Conservation (phyloP, 2,888 invertebrate genomes). For the Agrilus cyanescens region DNA sequence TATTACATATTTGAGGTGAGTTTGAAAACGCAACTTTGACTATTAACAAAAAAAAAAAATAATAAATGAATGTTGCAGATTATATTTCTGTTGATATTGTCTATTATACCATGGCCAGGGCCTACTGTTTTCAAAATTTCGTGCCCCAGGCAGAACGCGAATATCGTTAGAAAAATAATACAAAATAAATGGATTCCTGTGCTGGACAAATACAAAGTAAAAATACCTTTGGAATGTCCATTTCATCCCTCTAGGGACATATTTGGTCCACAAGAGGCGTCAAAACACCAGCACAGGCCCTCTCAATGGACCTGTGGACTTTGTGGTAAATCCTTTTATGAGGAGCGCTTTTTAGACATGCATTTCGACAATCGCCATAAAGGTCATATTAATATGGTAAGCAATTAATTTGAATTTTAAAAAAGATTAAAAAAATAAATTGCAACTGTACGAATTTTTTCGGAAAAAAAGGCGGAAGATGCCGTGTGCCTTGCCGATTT, state of each 20-base stretch:
- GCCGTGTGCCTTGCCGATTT: slow-evolving; percentile 87
- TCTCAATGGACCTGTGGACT: slow-evolving; percentile 86
- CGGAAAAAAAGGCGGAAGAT: slow-evolving; percentile 61
- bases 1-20: slow-evolving; percentile 72
- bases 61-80: slow-evolving; percentile 47
- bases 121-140: slow-evolving; percentile 77
- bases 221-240: slow-evolving; percentile 78
- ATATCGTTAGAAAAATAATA: slow-evolving; percentile 75
- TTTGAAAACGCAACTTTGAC: slow-evolving; percentile 9
- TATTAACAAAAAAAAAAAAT: slow-evolving; percentile 13
- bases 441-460: too few species aligned
- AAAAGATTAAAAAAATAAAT: background rate
- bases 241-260: slow-evolving; percentile 80
- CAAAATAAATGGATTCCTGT: slow-evolving; percentile 88
- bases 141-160: slow-evolving; percentile 79
- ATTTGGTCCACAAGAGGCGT: slow-evolving; percentile 74
- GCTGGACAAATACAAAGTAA: slow-evolving; percentile 77
- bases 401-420: slow-evolving; percentile 4
- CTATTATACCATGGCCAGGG: slow-evolving; percentile 80
- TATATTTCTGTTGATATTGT: slow-evolving; percentile 66
- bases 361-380: slow-evolving; percentile 85
- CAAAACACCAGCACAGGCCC: slow-evolving; percentile 73
- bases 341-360: slow-evolving; percentile 73
- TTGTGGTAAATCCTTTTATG: slow-evolving; percentile 85
- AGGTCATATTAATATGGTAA: slow-evolving; percentile 70